Evolutionary conservation across 2,113 vertebrate genomes (phyloP), one percentile per base, ranked within the genome.

Genomic region (Pan troglodytes): DNA sequence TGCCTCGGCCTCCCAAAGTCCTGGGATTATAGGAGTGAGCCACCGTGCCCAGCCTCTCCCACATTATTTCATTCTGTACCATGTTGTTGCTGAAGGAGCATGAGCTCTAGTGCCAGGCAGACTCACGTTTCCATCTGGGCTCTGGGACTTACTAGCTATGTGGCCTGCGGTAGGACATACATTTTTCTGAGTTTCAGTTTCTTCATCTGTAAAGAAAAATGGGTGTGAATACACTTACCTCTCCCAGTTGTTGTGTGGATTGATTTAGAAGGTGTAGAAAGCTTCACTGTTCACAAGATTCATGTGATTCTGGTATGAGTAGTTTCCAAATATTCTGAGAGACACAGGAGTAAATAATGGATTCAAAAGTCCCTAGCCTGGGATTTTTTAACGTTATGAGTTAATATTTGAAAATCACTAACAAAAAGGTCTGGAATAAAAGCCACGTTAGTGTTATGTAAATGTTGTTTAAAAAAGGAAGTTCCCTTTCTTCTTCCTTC

Each of bases 401-500:
- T 81, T 93, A 93, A 64, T 82, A 90, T 90, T 78, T 94, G 73
- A 88, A 95, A 93, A 75, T 93, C 30, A 93, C 55, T 80, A 38
- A 72, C 50, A 59, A 30, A 13, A 84, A 90, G 6, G 6, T 5
- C 25, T 67, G 25, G 27, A 50, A 12, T 3, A 5, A 10, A 35
- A 64, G 27, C 12, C 50, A 17, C 30, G 14, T 76, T 27, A 61
- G 55, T 88, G 67, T n/a, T 93, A 3, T 12, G 8, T 45, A 67
- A 57, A 14, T 95, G 10, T 75, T 64, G 30, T 48, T 67, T 40
- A 48, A 81, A 45, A 75, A 93, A 86, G 35, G 50, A 13, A 80
- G 23, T 81, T 86, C 12, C 12, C 8, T 75, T 48, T 64, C 32
- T 59, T 43, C 30, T 83, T 82, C 17, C 10, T 84, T 84, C 3